Conservation (phyloP, 2,888 invertebrate species). For the Doris montereyensis region DNA sequence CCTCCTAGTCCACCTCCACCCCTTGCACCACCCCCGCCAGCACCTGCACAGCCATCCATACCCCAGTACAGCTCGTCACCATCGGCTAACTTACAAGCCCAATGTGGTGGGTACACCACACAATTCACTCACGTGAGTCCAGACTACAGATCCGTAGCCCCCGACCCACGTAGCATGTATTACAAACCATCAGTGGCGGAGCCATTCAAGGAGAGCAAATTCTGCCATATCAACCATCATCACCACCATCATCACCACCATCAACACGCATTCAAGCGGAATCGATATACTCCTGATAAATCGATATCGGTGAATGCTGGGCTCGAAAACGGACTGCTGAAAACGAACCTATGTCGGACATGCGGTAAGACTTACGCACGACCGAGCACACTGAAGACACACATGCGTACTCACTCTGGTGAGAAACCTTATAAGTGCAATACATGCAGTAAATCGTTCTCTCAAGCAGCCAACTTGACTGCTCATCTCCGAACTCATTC, state of each 20-base stretch:
- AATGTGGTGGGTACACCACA: slow-evolving; percentile 22
- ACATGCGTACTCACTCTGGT: slow-evolving; percentile 95
- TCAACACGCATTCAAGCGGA: slow-evolving; percentile 33
- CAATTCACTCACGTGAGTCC: slow-evolving; percentile 47
- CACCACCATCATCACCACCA: slow-evolving; percentile 40
- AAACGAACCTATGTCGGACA: slow-evolving; percentile 87
- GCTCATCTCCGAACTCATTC: slow-evolving; percentile 97
- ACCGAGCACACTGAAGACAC: slow-evolving; percentile 97
- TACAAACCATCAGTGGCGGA: slow-evolving; percentile 51
- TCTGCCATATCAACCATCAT: slow-evolving; percentile 44
- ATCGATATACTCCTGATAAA: slow-evolving; percentile 9
- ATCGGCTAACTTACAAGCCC: slow-evolving; percentile 25
- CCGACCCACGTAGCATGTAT: slow-evolving; percentile 52
- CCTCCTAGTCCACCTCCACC: slow-evolving; percentile 40
- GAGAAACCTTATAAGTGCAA: slow-evolving; percentile 85
- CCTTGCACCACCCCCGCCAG: slow-evolving; percentile 30
- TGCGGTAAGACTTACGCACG: slow-evolving; percentile 96
- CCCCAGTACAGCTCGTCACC: slow-evolving; percentile 29
- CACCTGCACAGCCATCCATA: slow-evolving; percentile 31
- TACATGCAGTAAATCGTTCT: slow-evolving; percentile 93
- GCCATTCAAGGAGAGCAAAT: slow-evolving; percentile 56
- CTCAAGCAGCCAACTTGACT: slow-evolving; percentile 97
- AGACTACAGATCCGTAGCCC: slow-evolving; percentile 55
- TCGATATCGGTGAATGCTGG: slow-evolving; percentile 16
- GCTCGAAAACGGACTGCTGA: slow-evolving; percentile 38